Evolutionary conservation across 1,140 invertebrate species (phyloP), one percentile per base, ranked within the genome.

Genomic region (Chymomyza costata): DNA sequence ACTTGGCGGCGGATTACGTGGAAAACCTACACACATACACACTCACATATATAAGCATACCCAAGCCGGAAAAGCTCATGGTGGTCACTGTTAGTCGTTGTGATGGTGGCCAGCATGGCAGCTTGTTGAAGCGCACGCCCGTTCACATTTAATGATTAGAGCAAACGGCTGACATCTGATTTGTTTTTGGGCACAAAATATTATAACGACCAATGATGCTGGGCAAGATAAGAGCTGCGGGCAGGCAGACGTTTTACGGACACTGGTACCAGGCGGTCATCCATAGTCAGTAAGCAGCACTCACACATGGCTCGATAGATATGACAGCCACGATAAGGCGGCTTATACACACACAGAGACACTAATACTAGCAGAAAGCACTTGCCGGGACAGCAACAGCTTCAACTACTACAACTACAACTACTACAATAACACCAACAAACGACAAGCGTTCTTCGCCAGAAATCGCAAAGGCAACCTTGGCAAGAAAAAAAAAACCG

Each of bases 151-250:
- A 63, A 69, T 65, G 65, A 69, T 69, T 69, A 69, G 65, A 69
- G 59, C 54, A 74, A 52, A n/a, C 40, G 31, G 51, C 73, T 83
- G 80, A 83, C 80, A 83, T 83, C 80, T 83, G 80, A 83, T 83
- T 83, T 80, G 80, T 83, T 64, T 74, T 61, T 73, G 68, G 51
- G 37, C 52, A 82, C 68, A 69, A 83, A 83, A 83, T 83, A 83
- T 83, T 83, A 83, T 83, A 83, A 83, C 80, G 80, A 83, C 80
- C 80, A 52, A 57, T 56, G 71, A 83, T 70, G 68, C 53, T 51
- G 66, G 55, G 31, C 57, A 50, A 73, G 63, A 63, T 50, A 58
- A 56, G 13, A 19, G 19, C n/a, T n/a, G n/a, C n/a, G n/a, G n/a
- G n/a, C n/a, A n/a, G n/a, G n/a, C n/a, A n/a, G n/a, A n/a, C n/a